Evolutionary conservation across 2,797 vertebrate species (phyloP).

Genomic region (Echeneis naucrates): DNA sequence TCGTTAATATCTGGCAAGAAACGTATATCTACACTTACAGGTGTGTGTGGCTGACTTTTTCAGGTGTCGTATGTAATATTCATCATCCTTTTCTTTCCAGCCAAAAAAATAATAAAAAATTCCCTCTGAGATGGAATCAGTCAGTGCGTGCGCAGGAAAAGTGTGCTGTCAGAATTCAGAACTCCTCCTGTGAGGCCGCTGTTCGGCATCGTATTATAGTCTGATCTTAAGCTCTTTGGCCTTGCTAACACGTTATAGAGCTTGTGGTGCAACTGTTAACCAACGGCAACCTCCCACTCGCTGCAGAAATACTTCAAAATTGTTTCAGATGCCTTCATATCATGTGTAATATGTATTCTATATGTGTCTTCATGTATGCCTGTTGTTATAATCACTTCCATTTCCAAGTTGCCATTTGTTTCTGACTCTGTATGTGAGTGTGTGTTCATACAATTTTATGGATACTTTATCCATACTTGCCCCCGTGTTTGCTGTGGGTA

Average conservation of each 20-base stretch:
- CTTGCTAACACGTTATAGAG: slow-evolving; percentile 52
- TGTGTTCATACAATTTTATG: slow-evolving; percentile 34
- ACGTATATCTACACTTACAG: slow-evolving; percentile 21
- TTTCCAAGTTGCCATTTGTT: slow-evolving; percentile 13
- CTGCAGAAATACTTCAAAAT: slow-evolving; percentile 49
- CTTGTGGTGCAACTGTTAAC: slow-evolving; percentile 73
- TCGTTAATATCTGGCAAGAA: slow-evolving; percentile 17
- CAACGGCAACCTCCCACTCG: slow-evolving; percentile 55
- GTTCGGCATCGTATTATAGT: slow-evolving; percentile 55
- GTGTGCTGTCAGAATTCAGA: slow-evolving; percentile 48
- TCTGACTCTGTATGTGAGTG: slow-evolving; percentile 3
- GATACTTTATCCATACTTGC: slow-evolving; percentile 22
- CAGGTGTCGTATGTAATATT: slow-evolving; percentile 65
- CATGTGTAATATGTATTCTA: neutral
- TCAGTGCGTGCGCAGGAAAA: slow-evolving; percentile 48
- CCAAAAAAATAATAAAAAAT: slow-evolving; percentile 51
- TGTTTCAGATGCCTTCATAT: slow-evolving; percentile 35
- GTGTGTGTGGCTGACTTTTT: slow-evolving; percentile 60
- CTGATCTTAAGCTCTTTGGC: slow-evolving; percentile 71
- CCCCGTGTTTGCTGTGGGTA: slow-evolving; percentile 12
- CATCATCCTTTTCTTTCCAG: slow-evolving; percentile 60
- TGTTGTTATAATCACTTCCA: slow-evolving; percentile 23
- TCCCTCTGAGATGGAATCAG: slow-evolving; percentile 56
- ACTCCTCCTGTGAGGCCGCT: slow-evolving; percentile 45
- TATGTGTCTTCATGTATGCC: neutral